These are phyloP conservation scores for Cryptocheilus praepositus DNA, from an alignment of 2,888 invertebrate genomes.

Conservation along the genomic window DNA sequence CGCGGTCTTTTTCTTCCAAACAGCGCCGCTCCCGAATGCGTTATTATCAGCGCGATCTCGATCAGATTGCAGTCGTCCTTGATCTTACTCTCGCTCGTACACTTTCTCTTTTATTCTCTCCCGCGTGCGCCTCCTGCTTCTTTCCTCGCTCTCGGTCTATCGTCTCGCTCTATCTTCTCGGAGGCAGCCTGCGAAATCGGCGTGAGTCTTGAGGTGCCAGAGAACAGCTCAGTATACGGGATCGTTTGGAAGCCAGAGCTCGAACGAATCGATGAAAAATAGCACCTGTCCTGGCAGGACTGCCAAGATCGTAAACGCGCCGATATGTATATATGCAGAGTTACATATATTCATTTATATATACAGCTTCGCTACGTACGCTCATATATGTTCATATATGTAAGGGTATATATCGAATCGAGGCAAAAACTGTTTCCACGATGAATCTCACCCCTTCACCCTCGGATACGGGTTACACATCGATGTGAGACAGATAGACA, in stretches of 20 bases:
- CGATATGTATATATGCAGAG: constrained; percentile 14
- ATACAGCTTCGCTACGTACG: neutral
- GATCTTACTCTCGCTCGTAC: constrained; percentile 30
- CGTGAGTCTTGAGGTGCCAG: constrained; percentile 39
- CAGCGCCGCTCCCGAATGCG: constrained; percentile 42
- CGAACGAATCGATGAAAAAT: constrained; percentile 63
- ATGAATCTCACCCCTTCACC: constrained; percentile 30
- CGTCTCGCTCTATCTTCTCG: constrained; percentile 10
- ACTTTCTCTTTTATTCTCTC: neutral
- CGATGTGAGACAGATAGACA: constrained; percentile 25
- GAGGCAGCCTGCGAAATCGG: constrained; percentile 43
- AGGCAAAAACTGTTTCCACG: constrained; percentile 31
- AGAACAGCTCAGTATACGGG: constrained; percentile 20
- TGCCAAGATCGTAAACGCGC: constrained; percentile 53
- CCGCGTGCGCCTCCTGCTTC: neutral
- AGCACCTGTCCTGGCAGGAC: constrained; percentile 54
- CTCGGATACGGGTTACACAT: constrained; percentile 42
- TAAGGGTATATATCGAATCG: constrained; percentile 3
- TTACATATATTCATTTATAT: neutral
- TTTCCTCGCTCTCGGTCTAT: neutral
- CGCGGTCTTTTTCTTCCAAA: constrained; percentile 27
- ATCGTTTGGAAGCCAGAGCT: constrained; percentile 41
- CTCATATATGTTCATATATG: neutral
- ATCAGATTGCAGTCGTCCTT: constrained; percentile 48
- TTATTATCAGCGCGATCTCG: constrained; percentile 49